Evolutionary conservation across 1,140 invertebrate species (phyloP).

Genomic region (Camponotus floridanus): DNA sequence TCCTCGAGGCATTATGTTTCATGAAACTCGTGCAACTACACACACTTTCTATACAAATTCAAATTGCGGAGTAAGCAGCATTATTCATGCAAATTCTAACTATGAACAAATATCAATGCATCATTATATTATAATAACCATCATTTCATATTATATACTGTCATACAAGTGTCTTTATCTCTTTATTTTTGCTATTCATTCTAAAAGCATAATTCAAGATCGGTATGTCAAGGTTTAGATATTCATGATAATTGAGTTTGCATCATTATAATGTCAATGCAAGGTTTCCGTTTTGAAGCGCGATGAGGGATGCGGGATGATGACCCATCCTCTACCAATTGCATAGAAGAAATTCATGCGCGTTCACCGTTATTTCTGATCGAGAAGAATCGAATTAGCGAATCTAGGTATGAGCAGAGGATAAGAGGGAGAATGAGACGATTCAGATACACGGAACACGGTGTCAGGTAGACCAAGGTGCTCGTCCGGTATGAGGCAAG

Average conservation of each 20-base stretch:
- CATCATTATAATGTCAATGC: constrained; percentile 30
- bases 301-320: constrained; percentile 39
- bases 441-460: constrained; percentile 44
- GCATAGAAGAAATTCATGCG: constrained; percentile 36
- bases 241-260: constrained; percentile 23
- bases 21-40: neutral
- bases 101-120: neutral
- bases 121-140: constrained; percentile 26
- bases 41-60: constrained; percentile 16
- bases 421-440: constrained; percentile 24
- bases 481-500: constrained; percentile 51
- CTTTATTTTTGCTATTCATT: neutral
- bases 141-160: neutral
- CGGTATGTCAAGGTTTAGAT: constrained; percentile 8
- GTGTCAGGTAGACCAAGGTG: constrained; percentile 65
- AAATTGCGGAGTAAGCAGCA: constrained; percentile 10
- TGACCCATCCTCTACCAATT: constrained; percentile 12
- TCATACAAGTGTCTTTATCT: neutral
- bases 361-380: constrained; percentile 11
- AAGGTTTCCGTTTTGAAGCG: constrained; percentile 45
- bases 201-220: constrained; percentile 15
- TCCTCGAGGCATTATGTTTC: neutral
- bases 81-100: constrained; percentile 16
- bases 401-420: neutral
- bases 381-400: constrained; percentile 7